Percentiles rank a stretch among this genome's conserved stretches.
phyloP scores from a whole-genome alignment of 2,113 vertebrate species.

The Megaleporinus macrocephalus region DNA sequence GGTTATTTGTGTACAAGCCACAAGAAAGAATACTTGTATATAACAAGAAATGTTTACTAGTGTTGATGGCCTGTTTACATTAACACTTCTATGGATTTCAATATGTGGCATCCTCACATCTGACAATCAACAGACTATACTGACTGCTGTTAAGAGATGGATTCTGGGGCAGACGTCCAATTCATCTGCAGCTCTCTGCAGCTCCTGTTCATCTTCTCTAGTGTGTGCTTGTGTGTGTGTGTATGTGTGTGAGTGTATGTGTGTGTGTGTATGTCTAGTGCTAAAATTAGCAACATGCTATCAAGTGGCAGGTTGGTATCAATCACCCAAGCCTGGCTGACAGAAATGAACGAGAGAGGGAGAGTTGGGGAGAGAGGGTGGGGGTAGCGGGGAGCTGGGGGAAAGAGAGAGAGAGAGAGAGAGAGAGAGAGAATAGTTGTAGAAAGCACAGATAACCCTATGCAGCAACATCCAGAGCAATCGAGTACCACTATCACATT shows the following conservation, averaged over 20 bases:
- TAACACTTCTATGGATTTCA: slow-evolving; percentile 44
- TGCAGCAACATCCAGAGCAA: slow-evolving; percentile 47
- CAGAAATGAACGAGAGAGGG: slow-evolving; percentile 35
- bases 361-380: slow-evolving; percentile 37
- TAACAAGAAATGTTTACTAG: slow-evolving; percentile 12
- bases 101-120: slow-evolving; percentile 33
- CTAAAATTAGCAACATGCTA: slow-evolving; percentile 74
- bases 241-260: slow-evolving; percentile 52
- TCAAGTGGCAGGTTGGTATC: slow-evolving; percentile 64
- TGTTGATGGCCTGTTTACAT: slow-evolving; percentile 31
- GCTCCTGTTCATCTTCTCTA: slow-evolving; percentile 11
- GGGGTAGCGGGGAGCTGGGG: background rate
- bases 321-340: slow-evolving; percentile 69
- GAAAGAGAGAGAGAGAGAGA: slow-evolving; percentile 10
- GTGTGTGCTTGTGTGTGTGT: slow-evolving; percentile 57
- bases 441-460: slow-evolving; percentile 37
- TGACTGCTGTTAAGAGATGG: slow-evolving; percentile 69
- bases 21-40: background rate
- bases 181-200: slow-evolving; percentile 68
- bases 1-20: background rate
- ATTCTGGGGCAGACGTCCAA: slow-evolving; percentile 65
- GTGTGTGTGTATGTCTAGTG: slow-evolving; percentile 16
- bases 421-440: slow-evolving; percentile 8
- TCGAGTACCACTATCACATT: slow-evolving; percentile 34
- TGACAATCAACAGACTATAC: slow-evolving; percentile 67